A percentile compares a stretch with the other conserved stretches of the same genome.
Evolutionary conservation across 2,797 vertebrate species (phyloP).

Genomic region (Crocidura indochinensis): DNA sequence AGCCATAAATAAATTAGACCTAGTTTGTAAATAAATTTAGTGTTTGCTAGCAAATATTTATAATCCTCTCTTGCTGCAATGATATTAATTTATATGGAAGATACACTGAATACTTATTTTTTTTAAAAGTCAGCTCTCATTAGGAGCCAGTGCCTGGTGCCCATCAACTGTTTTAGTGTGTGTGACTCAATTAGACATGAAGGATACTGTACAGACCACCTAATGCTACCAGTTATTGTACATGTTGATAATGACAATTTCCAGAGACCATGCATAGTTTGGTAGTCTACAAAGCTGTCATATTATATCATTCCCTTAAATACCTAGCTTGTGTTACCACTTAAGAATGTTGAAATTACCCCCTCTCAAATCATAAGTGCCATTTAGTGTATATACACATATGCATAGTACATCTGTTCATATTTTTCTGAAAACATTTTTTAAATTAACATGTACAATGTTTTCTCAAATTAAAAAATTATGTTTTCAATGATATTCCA

Average conservation of each 20-base stretch:
- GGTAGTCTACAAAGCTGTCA: conserved; percentile 83
- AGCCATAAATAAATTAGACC: conserved; percentile 92
- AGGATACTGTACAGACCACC: conserved; percentile 90
- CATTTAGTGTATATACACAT: conserved; percentile 11
- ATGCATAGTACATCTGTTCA: conserved; percentile 79
- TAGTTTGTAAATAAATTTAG: conserved; percentile 91
- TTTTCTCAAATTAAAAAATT: conserved; percentile 74
- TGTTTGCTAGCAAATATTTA: conserved; percentile 88
- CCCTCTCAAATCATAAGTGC: conserved; percentile 73
- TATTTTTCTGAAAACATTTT: conserved; percentile 47
- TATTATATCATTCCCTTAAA: conserved; percentile 86
- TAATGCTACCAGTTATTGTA: conserved; percentile 90
- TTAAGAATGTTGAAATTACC: conserved; percentile 84
- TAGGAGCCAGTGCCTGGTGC: conserved; percentile 90
- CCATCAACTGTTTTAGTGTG: conserved; percentile 94
- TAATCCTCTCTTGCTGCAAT: conserved; percentile 93
- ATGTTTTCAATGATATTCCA: conserved; percentile 69
- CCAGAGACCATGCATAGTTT: conserved; percentile 88
- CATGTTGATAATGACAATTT: conserved; percentile 90
- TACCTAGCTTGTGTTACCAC: conserved; percentile 85
- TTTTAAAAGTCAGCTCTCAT: conserved; percentile 92
- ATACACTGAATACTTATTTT: conserved; percentile 91
- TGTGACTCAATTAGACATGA: conserved; percentile 92
- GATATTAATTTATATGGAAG: conserved; percentile 92
- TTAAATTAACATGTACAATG: conserved; percentile 50